A percentile compares a stretch with the other conserved stretches of the same genome.
Conservation (phyloP, 2,113 vertebrate genomes). For the Phocoena sinus region DNA sequence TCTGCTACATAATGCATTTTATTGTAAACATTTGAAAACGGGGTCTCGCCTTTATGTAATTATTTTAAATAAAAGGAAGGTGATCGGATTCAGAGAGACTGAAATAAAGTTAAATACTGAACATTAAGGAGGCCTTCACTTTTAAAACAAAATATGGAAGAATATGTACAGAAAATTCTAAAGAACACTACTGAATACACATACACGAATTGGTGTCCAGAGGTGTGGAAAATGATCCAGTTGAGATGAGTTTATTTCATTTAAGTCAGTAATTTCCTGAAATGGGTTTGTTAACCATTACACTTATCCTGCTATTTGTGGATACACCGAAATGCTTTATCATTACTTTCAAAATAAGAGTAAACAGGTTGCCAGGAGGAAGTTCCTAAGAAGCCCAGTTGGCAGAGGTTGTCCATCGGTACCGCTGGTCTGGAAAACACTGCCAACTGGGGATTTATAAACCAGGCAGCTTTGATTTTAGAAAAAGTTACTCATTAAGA, state of each 20-base stretch:
- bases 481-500: background rate
- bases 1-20: background rate
- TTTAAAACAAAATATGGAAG: background rate
- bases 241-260: background rate
- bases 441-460: background rate
- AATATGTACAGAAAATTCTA: background rate
- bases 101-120: background rate
- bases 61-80: background rate
- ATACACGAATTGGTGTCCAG: background rate
- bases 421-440: background rate
- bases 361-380: background rate
- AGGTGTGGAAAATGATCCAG: background rate
- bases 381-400: background rate
- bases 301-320: background rate
- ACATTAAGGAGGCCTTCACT: background rate
- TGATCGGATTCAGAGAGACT: background rate
- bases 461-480: background rate
- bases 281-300: background rate
- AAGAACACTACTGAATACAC: background rate
- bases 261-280: background rate
- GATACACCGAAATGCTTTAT: background rate
- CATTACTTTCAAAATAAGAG: background rate
- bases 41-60: background rate
- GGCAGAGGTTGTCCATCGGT: background rate
- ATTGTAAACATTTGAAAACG: background rate